Base-by-base conservation (phyloP, 2,113 vertebrate species). In the Centropus unirufus region DNA sequence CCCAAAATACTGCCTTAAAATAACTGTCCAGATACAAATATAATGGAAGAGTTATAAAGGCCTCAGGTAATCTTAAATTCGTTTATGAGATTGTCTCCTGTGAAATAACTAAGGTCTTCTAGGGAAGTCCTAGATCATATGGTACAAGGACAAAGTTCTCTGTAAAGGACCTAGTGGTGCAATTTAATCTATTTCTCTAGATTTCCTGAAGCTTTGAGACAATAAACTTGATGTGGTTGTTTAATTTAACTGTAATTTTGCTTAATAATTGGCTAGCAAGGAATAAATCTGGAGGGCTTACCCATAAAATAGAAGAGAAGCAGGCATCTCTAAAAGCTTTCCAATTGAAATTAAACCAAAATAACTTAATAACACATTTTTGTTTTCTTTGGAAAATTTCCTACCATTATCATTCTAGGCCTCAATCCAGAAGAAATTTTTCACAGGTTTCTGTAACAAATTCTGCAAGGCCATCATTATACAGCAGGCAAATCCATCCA, bases 311-410 rank as follows among this genome's bases (percentile, higher is more conserved):
- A 80, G 89, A 97, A 95, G 81, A 96, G 81, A 95, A 95, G 64
- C 52, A 91, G 61, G 61, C 42, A 80, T 72, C n/a, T 80, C 88
- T 87, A 85, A 62, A 92, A 93, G 90, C 49, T 81, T 97, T 95
- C 68, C 81, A 91, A 92, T 27, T 87, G 54, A 95, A 96, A 95
- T 91, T 22, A 89, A 92, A 95, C 90, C 94, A 93, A 93, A 97
- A 95, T 95, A 95, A 95, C 76, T 95, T 95, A 96, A 95, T 94
- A 96, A 94, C 76, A 95, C 61, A 74, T 92, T 96, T 93, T 89
- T 82, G 83, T 93, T 95, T 95, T 74, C 57, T 94, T 92, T 93
- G 74, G 88, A 95, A 76, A 95, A 90, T 89, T 64, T 90, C 61
- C 63, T 92, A 84, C 68, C 79, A 90, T 93, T 81, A 95, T 12